Evolutionary conservation across 2,113 vertebrate species (phyloP).

Genomic region (Dromaius novaehollandiae): DNA sequence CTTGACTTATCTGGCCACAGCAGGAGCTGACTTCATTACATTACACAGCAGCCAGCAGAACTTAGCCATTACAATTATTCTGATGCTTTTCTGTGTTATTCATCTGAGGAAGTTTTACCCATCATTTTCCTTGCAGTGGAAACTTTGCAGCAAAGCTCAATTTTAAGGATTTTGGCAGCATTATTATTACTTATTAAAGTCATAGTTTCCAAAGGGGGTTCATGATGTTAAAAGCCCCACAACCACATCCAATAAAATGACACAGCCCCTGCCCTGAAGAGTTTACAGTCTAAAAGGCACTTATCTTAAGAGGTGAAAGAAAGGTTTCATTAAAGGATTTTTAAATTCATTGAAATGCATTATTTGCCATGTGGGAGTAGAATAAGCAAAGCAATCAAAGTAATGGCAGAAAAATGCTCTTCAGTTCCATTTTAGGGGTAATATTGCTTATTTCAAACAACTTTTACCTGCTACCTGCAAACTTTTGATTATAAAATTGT

Average conservation of each 20-base stretch:
- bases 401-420: background rate
- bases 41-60: constrained; percentile 9
- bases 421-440: background rate
- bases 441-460: background rate
- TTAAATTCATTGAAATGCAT: constrained; percentile 5
- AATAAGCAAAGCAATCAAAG: constrained; percentile 3
- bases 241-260: background rate
- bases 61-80: constrained; percentile 12
- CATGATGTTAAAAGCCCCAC: background rate
- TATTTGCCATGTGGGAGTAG: background rate
- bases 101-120: constrained; percentile 4
- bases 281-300: background rate
- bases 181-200: background rate
- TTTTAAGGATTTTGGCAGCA: background rate
- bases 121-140: background rate
- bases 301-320: background rate
- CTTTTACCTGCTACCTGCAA: background rate
- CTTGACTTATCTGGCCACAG: constrained; percentile 29
- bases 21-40: constrained; percentile 34
- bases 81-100: constrained; percentile 17
- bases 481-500: background rate
- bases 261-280: background rate
- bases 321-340: constrained; percentile 19
- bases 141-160: background rate
- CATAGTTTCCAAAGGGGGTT: background rate